Evolutionary conservation across 1,140 invertebrate genomes (phyloP), one percentile per base, ranked within the genome.

Genomic region (Leptopilina clavipes): DNA sequence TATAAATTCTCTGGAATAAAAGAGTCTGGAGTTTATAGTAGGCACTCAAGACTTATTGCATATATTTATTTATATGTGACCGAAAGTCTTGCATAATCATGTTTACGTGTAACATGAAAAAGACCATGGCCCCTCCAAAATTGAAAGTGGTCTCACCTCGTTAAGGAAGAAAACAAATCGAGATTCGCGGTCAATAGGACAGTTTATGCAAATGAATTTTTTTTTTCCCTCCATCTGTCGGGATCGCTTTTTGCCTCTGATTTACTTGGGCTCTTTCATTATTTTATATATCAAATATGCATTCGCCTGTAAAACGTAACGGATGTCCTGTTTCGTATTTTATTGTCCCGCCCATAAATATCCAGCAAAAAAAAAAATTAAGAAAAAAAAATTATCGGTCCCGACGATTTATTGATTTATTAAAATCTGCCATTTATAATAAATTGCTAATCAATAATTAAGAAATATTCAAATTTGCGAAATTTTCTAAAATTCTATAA

Each of bases 201-300:
- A 52, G 48, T 52, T 52, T 52, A 52, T 52, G 48, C n/a, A 52
- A 52, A 52, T 52, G 14, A 52, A 17, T 52, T 52, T 52, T 52
- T 52, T 48, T 17, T 52, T 40, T 40, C 9, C 0, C 7, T 40
- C 7, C 37, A 8, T 40, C 12, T 19, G 19, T 65, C 19, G 2
- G n/a, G 56, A 65, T 31, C 56, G 10, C 7, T 3, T 9, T 65
- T 65, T 65, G 56, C 22, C 56, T 65, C 18, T 70, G 18, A 37
- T 43, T 52, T 52, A 70, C 40, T 70, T 70, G 31, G 71, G 70
- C 74, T 75, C 45, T 71, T 56, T 75, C 74, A 48, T 71, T 71
- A 75, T 56, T 75, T 40, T 9, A 40, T 8, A 71, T 59, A 73
- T 17, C 48, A 52, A 31, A 45, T 73, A 19, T 48, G 44, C 44